Percentiles rank a stretch among this genome's conserved stretches.
phyloP scores from a whole-genome alignment of 2,888 invertebrate species.

The Callosobruchus maculatus region DNA sequence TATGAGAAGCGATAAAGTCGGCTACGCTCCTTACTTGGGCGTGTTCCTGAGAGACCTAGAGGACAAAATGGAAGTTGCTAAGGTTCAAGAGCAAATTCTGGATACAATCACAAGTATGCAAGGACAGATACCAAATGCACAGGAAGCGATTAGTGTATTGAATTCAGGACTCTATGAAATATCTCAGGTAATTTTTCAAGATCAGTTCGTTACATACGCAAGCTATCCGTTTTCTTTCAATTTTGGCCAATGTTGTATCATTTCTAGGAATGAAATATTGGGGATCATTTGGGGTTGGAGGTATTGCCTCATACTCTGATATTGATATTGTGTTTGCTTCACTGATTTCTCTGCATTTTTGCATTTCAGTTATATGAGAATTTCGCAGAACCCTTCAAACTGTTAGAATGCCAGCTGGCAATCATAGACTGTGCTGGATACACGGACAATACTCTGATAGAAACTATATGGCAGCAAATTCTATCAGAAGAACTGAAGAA shows the following conservation, averaged over 20 bases:
- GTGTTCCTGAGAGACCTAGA: slow-evolving; percentile 84
- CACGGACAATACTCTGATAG: slow-evolving; percentile 77
- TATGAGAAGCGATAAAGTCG: slow-evolving; percentile 82
- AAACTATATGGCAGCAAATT: slow-evolving; percentile 89
- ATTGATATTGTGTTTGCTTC: too few species aligned
- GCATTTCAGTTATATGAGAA: slow-evolving; percentile 74
- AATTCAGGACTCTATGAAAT: slow-evolving; percentile 83
- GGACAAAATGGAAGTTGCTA: slow-evolving; percentile 89
- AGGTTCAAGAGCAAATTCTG: slow-evolving; percentile 71
- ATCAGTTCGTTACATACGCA: too few species aligned
- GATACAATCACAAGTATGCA: slow-evolving; percentile 60
- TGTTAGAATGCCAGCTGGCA: slow-evolving; percentile 92
- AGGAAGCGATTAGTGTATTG: slow-evolving; percentile 64
- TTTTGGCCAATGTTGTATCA: too few species aligned
- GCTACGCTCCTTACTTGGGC: slow-evolving; percentile 67
- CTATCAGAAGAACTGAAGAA: slow-evolving; percentile 55
- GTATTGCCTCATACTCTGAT: too few species aligned
- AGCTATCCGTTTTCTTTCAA: too few species aligned
- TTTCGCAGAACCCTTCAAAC: slow-evolving; percentile 84
- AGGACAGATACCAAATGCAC: slow-evolving; percentile 38
- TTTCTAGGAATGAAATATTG: too few species aligned
- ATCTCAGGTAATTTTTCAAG: slow-evolving; percentile 67
- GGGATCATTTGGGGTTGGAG: too few species aligned
- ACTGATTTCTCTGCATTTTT: slow-evolving; percentile 3
- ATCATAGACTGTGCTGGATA: slow-evolving; percentile 94